Evolutionary conservation across 2,113 vertebrate species (phyloP).

Genomic region (Grammomys surdaster): DNA sequence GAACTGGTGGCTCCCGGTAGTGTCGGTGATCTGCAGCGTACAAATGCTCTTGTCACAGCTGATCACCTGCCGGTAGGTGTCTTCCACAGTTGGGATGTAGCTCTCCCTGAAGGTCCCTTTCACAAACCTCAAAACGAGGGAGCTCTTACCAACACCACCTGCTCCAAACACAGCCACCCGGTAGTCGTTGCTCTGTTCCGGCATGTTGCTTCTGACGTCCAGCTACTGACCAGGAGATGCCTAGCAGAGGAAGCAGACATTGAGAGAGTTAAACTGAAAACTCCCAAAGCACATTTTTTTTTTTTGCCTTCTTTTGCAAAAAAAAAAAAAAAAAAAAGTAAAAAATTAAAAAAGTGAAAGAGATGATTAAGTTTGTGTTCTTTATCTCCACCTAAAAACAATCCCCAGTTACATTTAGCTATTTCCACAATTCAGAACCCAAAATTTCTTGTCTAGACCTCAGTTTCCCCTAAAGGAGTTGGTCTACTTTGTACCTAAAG

Average conservation of each 20-base stretch:
- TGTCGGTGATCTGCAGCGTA: conserved; percentile 92
- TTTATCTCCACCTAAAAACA: background rate
- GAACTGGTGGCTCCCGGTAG: conserved; percentile 91
- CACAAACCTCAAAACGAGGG: conserved; percentile 90
- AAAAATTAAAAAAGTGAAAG: accelerated
- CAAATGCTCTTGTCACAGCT: conserved; percentile 93
- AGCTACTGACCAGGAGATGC: conserved; percentile 52
- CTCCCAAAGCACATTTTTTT: background rate
- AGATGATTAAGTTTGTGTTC: background rate
- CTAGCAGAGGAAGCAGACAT: conserved; percentile 73
- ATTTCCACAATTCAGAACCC: background rate
- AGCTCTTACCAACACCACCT: conserved; percentile 92
- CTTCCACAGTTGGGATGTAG: conserved; percentile 92
- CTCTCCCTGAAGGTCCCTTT: conserved; percentile 92
- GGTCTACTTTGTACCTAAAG: too few species aligned
- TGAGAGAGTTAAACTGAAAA: background rate
- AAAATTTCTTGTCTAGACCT: background rate
- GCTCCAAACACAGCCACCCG: conserved; percentile 91
- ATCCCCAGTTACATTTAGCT: background rate
- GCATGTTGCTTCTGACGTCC: conserved; percentile 84
- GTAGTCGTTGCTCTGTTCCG: conserved; percentile 92
- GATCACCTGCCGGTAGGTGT: conserved; percentile 92
- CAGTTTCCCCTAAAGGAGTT: background rate
- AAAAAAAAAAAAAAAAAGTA: too few species aligned
- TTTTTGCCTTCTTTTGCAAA: background rate